Percentiles rank a stretch among this genome's conserved stretches.
Conservation (phyloP, 2,797 vertebrate species). For the Molossus molossus region DNA sequence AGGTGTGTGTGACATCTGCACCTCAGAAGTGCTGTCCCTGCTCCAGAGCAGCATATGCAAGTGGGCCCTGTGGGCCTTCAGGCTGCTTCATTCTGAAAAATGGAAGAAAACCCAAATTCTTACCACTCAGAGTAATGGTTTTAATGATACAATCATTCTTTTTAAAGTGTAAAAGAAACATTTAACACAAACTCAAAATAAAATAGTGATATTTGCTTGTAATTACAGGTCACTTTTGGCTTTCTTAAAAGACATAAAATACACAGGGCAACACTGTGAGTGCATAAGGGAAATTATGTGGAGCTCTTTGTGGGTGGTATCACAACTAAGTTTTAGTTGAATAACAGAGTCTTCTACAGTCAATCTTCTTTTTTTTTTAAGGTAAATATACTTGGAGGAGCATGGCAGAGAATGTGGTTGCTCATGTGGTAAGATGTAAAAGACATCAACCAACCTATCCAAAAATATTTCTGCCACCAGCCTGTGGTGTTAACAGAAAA, state of each 20-base stretch:
- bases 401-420: constrained; percentile 51
- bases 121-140: background rate
- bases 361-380: background rate
- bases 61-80: background rate
- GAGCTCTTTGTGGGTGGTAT: constrained; percentile 50
- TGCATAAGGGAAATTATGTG: background rate
- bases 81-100: background rate
- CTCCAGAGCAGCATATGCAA: background rate
- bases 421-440: constrained; percentile 50
- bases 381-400: constrained; percentile 54
- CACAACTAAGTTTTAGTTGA: constrained; percentile 38
- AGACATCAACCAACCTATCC: background rate
- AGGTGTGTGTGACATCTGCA: background rate
- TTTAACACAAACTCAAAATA: constrained; percentile 59
- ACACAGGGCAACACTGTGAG: constrained; percentile 1
- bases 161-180: constrained; percentile 65
- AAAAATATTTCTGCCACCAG: constrained; percentile 63
- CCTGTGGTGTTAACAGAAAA: constrained; percentile 30
- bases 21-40: fast-evolving
- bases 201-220: constrained; percentile 46
- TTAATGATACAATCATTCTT: constrained; percentile 55
- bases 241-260: constrained; percentile 60
- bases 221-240: constrained; percentile 64
- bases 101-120: background rate
- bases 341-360: constrained; percentile 43